Conservation (phyloP, 2,888 invertebrate genomes). For the Lasioglossum zephyrum region DNA sequence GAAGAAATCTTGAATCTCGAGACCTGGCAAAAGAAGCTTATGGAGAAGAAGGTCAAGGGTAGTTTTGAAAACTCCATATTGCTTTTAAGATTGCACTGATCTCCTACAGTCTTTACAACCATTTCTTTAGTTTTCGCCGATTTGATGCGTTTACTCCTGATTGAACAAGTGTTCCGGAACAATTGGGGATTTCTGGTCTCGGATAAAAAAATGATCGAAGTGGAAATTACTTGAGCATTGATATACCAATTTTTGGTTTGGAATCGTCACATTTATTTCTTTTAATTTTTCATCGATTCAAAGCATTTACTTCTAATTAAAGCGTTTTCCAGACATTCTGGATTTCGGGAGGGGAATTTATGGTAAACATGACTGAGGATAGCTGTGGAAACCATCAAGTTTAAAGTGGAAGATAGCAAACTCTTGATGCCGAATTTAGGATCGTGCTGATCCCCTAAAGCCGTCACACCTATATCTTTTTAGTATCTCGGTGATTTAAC, state of each 20-base stretch:
- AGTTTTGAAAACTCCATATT: not conserved
- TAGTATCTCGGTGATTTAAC: not conserved
- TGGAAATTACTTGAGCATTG: not conserved
- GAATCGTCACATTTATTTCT: not conserved
- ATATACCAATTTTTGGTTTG: not conserved
- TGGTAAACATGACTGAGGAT: not conserved
- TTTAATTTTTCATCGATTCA: not conserved
- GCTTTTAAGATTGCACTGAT: too few species aligned
- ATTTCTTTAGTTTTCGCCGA: not conserved
- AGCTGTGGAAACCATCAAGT: not conserved
- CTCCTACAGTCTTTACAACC: too few species aligned
- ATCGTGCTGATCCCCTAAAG: not conserved
- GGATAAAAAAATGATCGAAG: too few species aligned
- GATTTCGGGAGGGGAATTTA: too few species aligned
- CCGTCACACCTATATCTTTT: not conserved
- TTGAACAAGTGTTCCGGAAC: not conserved
- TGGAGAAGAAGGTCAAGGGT: not conserved
- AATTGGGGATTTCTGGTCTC: not conserved
- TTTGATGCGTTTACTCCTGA: not conserved
- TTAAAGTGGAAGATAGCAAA: not conserved
- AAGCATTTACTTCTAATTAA: not conserved
- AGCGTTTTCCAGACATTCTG: not conserved
- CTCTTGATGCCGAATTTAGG: not conserved
- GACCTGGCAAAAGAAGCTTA: not conserved
- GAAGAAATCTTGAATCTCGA: not conserved